These are phyloP conservation scores for Zoroaster sp. DNA, from an alignment of 53 echinoderm and acorn worm species.

Conservation along the genomic window DNA sequence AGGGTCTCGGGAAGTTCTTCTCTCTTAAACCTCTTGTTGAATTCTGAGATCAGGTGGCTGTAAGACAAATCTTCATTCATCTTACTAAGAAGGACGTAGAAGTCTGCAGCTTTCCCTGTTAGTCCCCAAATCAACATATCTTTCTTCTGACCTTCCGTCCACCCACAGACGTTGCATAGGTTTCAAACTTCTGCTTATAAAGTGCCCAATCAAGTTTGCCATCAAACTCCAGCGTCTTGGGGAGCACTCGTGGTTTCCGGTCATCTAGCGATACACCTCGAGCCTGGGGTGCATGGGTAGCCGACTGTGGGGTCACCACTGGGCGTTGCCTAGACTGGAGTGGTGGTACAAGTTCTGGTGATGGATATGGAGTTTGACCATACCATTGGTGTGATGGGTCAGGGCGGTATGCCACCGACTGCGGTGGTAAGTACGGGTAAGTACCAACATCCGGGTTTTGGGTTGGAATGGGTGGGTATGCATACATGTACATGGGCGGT, in stretches of 20 bases:
- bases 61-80: conserved; percentile 1
- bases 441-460: background rate
- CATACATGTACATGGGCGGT: conserved; percentile 7
- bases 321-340: background rate
- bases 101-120: conserved; percentile 21
- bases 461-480: conserved; percentile 13
- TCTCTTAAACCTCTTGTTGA: conserved; percentile 17
- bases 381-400: background rate
- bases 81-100: background rate
- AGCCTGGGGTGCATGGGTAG: background rate
- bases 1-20: conserved; percentile 18
- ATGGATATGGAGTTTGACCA: conserved; percentile 3
- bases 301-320: background rate
- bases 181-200: conserved; percentile 18
- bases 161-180: background rate
- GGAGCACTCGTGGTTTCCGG: background rate
- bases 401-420: background rate
- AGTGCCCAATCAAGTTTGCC: background rate
- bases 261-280: conserved; percentile 1
- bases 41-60: background rate
- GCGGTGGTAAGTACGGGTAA: conserved; percentile 22
- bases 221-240: background rate
- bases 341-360: background rate
- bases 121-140: no score
- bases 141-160: no score